Evolutionary conservation across 2,888 invertebrate species (phyloP).

Genomic region (Dryococelus australis): DNA sequence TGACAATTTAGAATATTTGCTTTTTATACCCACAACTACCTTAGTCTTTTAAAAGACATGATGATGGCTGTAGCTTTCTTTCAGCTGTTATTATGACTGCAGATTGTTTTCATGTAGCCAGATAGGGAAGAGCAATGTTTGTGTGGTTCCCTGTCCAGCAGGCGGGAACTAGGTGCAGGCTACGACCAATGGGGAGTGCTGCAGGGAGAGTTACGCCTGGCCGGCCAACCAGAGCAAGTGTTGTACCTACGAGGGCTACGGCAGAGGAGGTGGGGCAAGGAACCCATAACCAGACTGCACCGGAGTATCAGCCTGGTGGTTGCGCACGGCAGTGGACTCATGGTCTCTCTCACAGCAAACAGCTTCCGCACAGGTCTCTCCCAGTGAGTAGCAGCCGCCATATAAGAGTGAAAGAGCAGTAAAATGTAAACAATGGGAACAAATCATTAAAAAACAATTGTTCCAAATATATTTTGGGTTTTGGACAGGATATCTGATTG

Average conservation of each 20-base stretch:
- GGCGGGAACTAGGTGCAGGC: conserved; percentile 54
- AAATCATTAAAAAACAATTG: no score
- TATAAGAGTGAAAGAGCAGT: no score
- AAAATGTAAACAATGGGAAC: no score
- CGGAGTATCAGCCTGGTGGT: conserved; percentile 57
- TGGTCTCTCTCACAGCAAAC: conserved; percentile 63
- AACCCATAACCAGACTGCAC: conserved; percentile 53
- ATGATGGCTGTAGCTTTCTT: no score
- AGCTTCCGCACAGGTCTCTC: conserved; percentile 61
- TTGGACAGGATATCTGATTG: no score
- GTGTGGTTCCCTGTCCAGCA: background rate
- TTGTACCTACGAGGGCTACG: conserved; percentile 64
- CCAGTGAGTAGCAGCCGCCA: background rate
- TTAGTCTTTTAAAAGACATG: no score
- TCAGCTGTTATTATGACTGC: no score
- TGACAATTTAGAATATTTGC: no score
- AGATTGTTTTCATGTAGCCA: no score
- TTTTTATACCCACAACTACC: no score
- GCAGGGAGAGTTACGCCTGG: conserved; percentile 65
- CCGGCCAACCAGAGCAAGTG: conserved; percentile 56
- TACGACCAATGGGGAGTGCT: conserved; percentile 71
- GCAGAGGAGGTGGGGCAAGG: conserved; percentile 60
- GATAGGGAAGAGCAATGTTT: no score
- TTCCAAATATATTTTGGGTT: no score
- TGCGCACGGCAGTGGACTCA: conserved; percentile 64